Evolutionary conservation across 2,888 invertebrate genomes (phyloP), one percentile per base, ranked within the genome.

Genomic region (Drosophila neoperkinsi): DNA sequence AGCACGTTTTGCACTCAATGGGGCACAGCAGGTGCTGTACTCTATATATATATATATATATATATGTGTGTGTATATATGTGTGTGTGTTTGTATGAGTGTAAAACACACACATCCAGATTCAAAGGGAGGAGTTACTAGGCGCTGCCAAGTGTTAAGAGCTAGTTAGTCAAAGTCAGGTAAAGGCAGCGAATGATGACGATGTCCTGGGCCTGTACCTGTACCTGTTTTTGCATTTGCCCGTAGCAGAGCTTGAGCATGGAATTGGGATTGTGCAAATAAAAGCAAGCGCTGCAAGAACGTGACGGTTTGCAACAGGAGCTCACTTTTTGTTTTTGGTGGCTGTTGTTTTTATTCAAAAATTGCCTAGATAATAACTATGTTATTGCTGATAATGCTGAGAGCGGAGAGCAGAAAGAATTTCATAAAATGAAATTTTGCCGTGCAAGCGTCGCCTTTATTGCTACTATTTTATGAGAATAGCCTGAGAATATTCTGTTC

Each of bases 1-100:
- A 83, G 83, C 82, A 82, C 82, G 82, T 82, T 82, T 82, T 76
- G 74, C 82, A 82, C 81, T 81, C 83, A 82, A 80, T 70, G 77
- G 69, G 66, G 72, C 80, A 69, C 83, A 82, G 83, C 77, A 82
- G 81, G 81, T 83, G 81, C 73, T 53, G 70, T 53, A 60, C 65
- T 67, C 43, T 21, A 58, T 30, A 59, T n/a, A 57, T 21, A 56
- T 11, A 28, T n/a, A 18, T 33, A n/a, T 34, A 25, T 2, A 34
- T 21, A n/a, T 21, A n/a, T 36, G 21, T n/a, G 3, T 36, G 3
- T n/a, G 11, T n/a, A 5, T 13, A 4, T 34, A 0, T 34, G 4
- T 3, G 36, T 46, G 4, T 13, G 7, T 43, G 2, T 21, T 13
- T 3, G 13, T 21, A 46, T 16, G 21, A 21, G 21, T 25, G 21